These are phyloP conservation scores for Sebastes itinus DNA, from an alignment of 2,797 vertebrate species.

Conservation along the genomic window DNA sequence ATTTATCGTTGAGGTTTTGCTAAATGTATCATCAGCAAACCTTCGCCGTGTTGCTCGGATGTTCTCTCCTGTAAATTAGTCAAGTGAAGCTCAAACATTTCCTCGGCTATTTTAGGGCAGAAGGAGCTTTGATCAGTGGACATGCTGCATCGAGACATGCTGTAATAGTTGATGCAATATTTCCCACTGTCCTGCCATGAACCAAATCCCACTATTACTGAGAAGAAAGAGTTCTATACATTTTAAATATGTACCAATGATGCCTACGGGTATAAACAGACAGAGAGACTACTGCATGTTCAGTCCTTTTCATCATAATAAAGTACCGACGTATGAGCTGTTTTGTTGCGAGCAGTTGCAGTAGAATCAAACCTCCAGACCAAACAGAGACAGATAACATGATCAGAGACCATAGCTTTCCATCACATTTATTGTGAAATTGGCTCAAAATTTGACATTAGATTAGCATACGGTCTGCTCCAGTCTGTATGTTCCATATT, in stretches of 20 bases:
- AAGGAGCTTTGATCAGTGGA: conserved; percentile 38
- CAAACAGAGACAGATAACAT: conserved; percentile 4
- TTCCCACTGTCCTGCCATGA: neutral
- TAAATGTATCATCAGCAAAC: conserved; percentile 10
- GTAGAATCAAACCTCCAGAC: neutral
- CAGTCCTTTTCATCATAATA: neutral
- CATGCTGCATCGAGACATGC: conserved; percentile 12
- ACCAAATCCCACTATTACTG: neutral
- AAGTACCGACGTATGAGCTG: neutral
- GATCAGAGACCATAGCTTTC: conserved; percentile 23
- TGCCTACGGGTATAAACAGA: neutral
- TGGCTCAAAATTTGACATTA: conserved; percentile 4
- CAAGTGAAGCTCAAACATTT: conserved; percentile 28
- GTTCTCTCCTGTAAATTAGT: conserved; percentile 23
- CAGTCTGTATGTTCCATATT: neutral
- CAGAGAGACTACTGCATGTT: neutral
- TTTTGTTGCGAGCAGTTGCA: neutral
- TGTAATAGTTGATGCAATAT: conserved; percentile 32
- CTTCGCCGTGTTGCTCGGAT: conserved; percentile 3
- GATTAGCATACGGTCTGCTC: conserved; percentile 6
- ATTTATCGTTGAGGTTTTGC: neutral
- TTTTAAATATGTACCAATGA: neutral
- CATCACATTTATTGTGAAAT: conserved; percentile 20
- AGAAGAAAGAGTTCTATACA: neutral
- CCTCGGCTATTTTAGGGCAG: conserved; percentile 23